Evolutionary conservation across 2,113 vertebrate genomes (phyloP).

Genomic region (Phaethornis superciliosus): DNA sequence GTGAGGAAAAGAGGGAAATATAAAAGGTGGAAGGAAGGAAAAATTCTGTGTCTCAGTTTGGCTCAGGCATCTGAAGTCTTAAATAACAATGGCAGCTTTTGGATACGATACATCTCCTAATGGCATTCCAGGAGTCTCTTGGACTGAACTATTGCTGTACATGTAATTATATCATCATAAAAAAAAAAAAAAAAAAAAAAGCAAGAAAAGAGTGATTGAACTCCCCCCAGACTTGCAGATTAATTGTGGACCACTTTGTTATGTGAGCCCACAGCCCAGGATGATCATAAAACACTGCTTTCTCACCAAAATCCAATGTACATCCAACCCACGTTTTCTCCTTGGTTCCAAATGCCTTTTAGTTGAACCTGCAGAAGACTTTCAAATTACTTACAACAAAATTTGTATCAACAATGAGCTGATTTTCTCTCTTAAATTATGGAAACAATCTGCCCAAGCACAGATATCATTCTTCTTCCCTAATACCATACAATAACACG

Average conservation of each 20-base stretch:
- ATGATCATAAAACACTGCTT: background rate
- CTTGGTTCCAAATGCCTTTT: background rate
- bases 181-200: background rate
- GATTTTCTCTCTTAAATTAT: background rate
- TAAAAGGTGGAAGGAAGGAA: slow-evolving; percentile 45
- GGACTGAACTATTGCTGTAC: background rate
- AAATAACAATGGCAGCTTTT: slow-evolving; percentile 26
- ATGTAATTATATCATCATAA: background rate
- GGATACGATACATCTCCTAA: background rate
- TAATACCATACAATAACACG: background rate
- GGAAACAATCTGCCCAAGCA: slow-evolving; percentile 1
- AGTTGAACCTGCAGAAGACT: background rate
- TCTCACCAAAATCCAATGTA: background rate
- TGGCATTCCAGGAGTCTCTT: background rate
- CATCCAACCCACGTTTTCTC: background rate
- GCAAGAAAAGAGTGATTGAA: background rate
- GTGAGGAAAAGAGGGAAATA: slow-evolving; percentile 48
- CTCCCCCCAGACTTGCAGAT: background rate
- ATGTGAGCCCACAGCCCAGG: background rate
- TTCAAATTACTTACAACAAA: slow-evolving; percentile 2
- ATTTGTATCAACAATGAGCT: background rate
- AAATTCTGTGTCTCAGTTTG: slow-evolving; percentile 10
- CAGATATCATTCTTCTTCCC: background rate
- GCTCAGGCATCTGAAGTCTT: slow-evolving; percentile 20
- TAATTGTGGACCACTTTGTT: background rate